These are phyloP conservation scores for Graphium colonna DNA, from an alignment of 2,888 invertebrate genomes.

Conservation along the genomic window DNA sequence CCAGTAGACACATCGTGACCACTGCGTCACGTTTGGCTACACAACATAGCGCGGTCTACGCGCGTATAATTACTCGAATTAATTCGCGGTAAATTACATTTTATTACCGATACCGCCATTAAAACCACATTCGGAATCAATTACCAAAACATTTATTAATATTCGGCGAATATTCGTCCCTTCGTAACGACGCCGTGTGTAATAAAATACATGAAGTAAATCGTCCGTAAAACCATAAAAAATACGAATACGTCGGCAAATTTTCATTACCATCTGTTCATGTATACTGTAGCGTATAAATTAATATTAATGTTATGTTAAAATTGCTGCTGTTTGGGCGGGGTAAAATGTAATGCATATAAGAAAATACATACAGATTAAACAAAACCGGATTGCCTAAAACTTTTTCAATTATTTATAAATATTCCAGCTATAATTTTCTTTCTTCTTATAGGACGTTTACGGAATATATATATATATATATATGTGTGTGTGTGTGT, in stretches of 20 bases:
- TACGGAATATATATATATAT: no score
- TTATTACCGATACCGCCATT: slow-evolving; percentile 2
- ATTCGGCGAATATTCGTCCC: slow-evolving; percentile 3
- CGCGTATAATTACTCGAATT: slow-evolving; percentile 2
- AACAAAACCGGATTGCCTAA: no score
- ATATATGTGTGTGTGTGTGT: no score
- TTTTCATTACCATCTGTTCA: not conserved
- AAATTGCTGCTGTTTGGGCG: no score
- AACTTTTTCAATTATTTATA: no score
- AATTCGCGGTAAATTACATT: not conserved
- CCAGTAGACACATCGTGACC: not conserved
- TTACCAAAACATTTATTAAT: slow-evolving; percentile 6
- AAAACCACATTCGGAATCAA: slow-evolving; percentile 15
- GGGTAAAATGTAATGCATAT: no score
- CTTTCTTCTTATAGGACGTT: no score
- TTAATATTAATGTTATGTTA: not conserved
- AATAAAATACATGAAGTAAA: not conserved
- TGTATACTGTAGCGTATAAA: not conserved
- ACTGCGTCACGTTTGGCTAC: not conserved
- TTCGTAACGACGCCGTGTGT: not conserved
- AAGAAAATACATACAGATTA: no score
- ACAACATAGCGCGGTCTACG: not conserved
- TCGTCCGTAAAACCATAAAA: not conserved
- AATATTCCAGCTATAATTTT: no score
- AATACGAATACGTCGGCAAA: not conserved